Evolutionary conservation across 2,113 vertebrate species (phyloP), one percentile per base, ranked within the genome.

Genomic region (Haemorhous mexicanus): DNA sequence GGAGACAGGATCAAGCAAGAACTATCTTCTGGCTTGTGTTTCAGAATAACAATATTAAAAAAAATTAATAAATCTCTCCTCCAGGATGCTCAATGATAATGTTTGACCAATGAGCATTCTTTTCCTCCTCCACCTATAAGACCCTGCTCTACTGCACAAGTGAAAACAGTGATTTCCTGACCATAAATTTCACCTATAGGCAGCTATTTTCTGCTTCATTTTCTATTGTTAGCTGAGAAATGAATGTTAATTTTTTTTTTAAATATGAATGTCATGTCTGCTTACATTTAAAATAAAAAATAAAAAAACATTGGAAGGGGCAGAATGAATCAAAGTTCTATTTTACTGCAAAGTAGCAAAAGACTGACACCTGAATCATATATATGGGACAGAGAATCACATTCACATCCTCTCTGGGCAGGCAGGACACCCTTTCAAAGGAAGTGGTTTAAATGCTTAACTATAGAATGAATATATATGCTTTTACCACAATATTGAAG

Each of bases 291-390:
- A 19, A 86, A 55, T 1, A 56, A 52, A 64, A 89, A 88, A 16
- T 4, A 33, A 2, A 3, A 47, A 56, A 5, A n/a, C 16, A 10
- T 7, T 76, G 7, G 2, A 8, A 35, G 30, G 11, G 10, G 5
- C 3, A 7, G 30, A 76, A 52, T 41, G 2, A 47, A 76, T 11
- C 3, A 75, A 75, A 92, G 27, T 18, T 67, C 10, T 20, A 5
- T 3, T 61, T 85, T 76, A 5, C 24, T 9, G 10, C 7, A 12
- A 55, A 59, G 20, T 6, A 41, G 4, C 5, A 55, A 53, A 84
- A 46, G 2, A 0, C 26, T 70, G 32, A 32, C 6, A 35, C 1
- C 7, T 17, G 11, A 79, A 27, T 55, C 6, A 35, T 20, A 8
- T 43, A 35, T 37, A 20, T 41, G 15, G 37, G 15, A 68, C 39